Evolutionary conservation across 2,113 vertebrate species (phyloP), one percentile per base, ranked within the genome.

Genomic region (Actinemys pallida): DNA sequence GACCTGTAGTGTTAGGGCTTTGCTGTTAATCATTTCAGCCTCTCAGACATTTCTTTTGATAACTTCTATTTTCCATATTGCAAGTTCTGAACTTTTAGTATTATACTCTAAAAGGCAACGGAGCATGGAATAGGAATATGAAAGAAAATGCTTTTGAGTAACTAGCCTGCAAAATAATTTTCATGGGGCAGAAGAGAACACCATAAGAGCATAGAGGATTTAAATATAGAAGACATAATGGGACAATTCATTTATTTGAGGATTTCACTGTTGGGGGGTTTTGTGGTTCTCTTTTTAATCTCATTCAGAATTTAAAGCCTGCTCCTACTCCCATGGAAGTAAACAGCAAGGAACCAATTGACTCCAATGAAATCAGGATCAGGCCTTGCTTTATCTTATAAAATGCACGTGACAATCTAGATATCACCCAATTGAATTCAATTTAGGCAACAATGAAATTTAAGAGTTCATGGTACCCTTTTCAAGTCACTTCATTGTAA

Each of bases 381-480:
- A 92, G 50, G 75, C 29, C 49, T 49, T 27, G 25, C 24, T 76
- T 76, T 76, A 76, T 76, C 22, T 27, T 24, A 45, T 42, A 76
- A 76, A 47, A 76, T 14, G 25, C 75, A 76, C 27, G 4, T 22
- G 17, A n/a, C 8, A 84, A 84, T 91, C 94, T 50, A 54, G 27
- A 62, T 93, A 39, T 14, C 69, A 90, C 49, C 24, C 87, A 86
- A 76, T 85, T 53, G 72, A 93, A 69, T 25, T 83, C 22, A n/a
- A 84, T 93, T 94, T 89, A 92, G 54, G 82, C 90, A 93, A 94
- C 39, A 90, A 89, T 90, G 87, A 95, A 6, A 89, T 8, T 78
- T 89, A 92, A 93, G 52, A 4, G 24, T 16, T 19, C 52, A 52
- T 83, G 76, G 17, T 47, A 86, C 3, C 91, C 56, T 85, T 14